Evolutionary conservation across 2,888 invertebrate genomes (phyloP), one percentile per base, ranked within the genome.

Genomic region (Hirtodrosophila alboralis): DNA sequence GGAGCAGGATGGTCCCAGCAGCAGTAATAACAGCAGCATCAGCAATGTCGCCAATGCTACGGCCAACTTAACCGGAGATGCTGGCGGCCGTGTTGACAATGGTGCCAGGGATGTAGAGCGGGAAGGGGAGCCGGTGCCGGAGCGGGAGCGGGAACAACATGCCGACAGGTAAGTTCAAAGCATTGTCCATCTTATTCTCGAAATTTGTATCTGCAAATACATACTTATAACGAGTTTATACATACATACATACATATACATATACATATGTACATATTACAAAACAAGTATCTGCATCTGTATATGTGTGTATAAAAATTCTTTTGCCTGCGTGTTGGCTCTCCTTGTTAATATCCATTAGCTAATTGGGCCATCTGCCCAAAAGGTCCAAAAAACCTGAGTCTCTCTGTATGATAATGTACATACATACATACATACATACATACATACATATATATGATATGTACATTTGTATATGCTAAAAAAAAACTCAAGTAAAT

Each of bases 121-220:
- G 40, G 79, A 68, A 4, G 59, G 53, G 26, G 78, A 81, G 0
- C 41, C 69, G 14, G n/a, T n/a, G n/a, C n/a, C n/a, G 6, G 67
- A 67, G 12, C 14, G 56, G 40, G 79, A 69, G 6, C 59, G 53
- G 26, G 78, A 81, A 0, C 41, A 66, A 13, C 66, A 63, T 33
- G 64, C 49, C 57, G 79, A 83, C 59, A 85, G 80, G 85, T 80
- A 58, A 80, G 79, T 84, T 21, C 44, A 48, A n/a, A 21, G 12
- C 9, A 18, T 12, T 6, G 34, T 41, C 4, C n/a, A n/a, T n/a
- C n/a, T 8, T 36, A 16, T 4, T 9, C 14, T 38, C 14, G 31
- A 10, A 27, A n/a, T n/a, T 18, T 43, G 26, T 13, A 54, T 26
- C 4, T 33, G 21, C 26, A 44, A 7, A 41, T 34, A 6, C 28